A percentile compares a stretch with the other conserved stretches of the same genome.
phyloP scores from a whole-genome alignment of 2,888 invertebrate genomes.

The Lapara coniferarum region DNA sequence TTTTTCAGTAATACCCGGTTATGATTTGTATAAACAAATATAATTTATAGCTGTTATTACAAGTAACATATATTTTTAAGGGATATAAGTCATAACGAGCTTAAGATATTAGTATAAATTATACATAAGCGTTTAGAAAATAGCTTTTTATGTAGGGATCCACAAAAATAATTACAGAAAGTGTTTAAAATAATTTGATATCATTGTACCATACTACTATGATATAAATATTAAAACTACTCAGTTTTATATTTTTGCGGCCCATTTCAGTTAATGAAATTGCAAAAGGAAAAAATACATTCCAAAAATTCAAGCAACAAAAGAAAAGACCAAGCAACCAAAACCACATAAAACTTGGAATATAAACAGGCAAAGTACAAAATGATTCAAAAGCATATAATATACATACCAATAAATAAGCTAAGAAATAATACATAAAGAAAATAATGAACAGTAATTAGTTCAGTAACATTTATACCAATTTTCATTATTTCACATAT shows the following conservation, averaged over 20 bases:
- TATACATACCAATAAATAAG: slow-evolving; percentile 27
- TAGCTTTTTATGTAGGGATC: too few relatives aligned
- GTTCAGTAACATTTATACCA: too few relatives aligned
- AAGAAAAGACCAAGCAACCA: slow-evolving; percentile 30
- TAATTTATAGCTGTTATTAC: too few relatives aligned
- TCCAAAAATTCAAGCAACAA: slow-evolving; percentile 33
- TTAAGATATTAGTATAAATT: too few relatives aligned
- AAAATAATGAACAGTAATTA: background rate
- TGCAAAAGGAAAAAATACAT: slow-evolving; percentile 32
- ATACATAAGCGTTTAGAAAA: too few relatives aligned
- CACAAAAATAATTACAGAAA: slow-evolving; percentile 20
- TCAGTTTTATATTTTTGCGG: background rate
- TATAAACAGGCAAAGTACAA: slow-evolving; percentile 35
- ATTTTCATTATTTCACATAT: too few relatives aligned
- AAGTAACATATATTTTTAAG: too few relatives aligned
- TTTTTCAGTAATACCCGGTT: too few relatives aligned
- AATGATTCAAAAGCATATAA: slow-evolving; percentile 24
- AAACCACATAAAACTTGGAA: slow-evolving; percentile 32
- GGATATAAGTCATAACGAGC: too few relatives aligned
- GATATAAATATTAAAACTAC: too few relatives aligned
- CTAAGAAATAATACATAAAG: slow-evolving; percentile 6
- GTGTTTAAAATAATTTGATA: background rate
- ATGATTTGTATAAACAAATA: too few relatives aligned
- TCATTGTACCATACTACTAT: too few relatives aligned
- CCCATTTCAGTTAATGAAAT: slow-evolving; percentile 23